These are phyloP conservation scores for Gallinago nigripennis DNA, from an alignment of 2,797 vertebrate species.

Conservation along the genomic window DNA sequence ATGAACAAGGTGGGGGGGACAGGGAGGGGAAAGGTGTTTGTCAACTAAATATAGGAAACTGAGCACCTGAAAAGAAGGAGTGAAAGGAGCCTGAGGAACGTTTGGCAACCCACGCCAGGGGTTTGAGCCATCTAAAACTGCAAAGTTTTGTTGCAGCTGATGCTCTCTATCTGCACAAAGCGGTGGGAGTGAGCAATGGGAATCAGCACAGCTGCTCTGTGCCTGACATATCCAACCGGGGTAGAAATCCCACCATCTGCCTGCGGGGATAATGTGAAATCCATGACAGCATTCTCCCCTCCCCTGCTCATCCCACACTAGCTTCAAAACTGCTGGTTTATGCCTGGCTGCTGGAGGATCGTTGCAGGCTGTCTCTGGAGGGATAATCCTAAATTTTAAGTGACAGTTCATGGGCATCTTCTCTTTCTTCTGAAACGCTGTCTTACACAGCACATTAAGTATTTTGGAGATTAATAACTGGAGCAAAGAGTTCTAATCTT, in stretches of 20 bases:
- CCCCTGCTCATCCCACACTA: conserved; percentile 51
- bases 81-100: neutral
- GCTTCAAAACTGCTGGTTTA: conserved; percentile 40
- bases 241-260: conserved; percentile 45
- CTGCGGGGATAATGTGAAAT: conserved; percentile 34
- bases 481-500: conserved; percentile 51
- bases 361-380: conserved; percentile 12
- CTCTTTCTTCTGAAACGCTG: conserved; percentile 18
- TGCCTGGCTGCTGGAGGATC: conserved; percentile 27
- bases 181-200: neutral
- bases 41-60: neutral
- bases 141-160: neutral
- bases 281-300: conserved; percentile 29
- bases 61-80: neutral
- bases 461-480: conserved; percentile 45
- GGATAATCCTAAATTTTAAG: conserved; percentile 51
- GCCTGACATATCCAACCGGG: neutral
- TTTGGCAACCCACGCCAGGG: neutral
- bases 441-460: conserved; percentile 35
- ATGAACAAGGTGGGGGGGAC: neutral
- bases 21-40: neutral
- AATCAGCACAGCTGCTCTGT: conserved; percentile 1
- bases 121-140: neutral
- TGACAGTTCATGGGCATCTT: conserved; percentile 27
- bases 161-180: neutral